These are phyloP conservation scores for Mystacides longicornis DNA, from an alignment of 2,888 invertebrate genomes.

Conservation along the genomic window DNA sequence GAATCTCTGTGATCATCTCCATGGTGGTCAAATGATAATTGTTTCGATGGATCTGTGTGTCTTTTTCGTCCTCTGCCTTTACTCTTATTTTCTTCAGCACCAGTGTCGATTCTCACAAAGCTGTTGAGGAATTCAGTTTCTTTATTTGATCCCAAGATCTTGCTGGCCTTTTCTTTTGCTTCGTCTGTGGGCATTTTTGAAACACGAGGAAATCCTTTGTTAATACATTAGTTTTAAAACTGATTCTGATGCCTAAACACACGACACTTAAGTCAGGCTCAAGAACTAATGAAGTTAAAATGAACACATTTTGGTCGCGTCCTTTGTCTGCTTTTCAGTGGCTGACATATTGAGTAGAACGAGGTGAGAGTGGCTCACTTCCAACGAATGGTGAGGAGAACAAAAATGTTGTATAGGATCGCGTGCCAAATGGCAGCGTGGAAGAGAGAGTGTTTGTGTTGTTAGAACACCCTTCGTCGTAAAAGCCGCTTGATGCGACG, in stretches of 20 bases:
- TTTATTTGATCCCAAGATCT: constrained; percentile 59
- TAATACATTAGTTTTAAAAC: too few species aligned
- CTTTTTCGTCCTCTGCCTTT: constrained; percentile 31
- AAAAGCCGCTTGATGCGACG: background rate
- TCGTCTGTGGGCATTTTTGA: constrained; percentile 36
- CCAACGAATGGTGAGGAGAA: too few species aligned
- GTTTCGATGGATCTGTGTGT: constrained; percentile 36
- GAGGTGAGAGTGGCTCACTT: too few species aligned
- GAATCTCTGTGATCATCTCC: constrained; percentile 31
- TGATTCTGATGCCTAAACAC: too few species aligned
- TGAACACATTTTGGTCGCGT: too few species aligned
- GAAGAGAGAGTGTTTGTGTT: background rate
- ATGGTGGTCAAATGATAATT: constrained; percentile 29
- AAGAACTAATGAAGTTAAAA: too few species aligned
- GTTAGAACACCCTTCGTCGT: background rate
- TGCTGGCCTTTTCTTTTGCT: constrained; percentile 46
- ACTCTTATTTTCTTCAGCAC: constrained; percentile 48
- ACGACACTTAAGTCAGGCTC: too few species aligned
- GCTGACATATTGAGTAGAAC: too few species aligned
- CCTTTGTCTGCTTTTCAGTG: too few species aligned
- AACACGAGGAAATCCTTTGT: too few species aligned
- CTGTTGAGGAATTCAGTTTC: constrained; percentile 73
- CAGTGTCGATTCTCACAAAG: constrained; percentile 64
- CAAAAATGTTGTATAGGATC: background rate
- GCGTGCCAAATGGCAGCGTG: background rate